Conservation (phyloP, 2,888 invertebrate genomes). For the Coleophora deauratella region DNA sequence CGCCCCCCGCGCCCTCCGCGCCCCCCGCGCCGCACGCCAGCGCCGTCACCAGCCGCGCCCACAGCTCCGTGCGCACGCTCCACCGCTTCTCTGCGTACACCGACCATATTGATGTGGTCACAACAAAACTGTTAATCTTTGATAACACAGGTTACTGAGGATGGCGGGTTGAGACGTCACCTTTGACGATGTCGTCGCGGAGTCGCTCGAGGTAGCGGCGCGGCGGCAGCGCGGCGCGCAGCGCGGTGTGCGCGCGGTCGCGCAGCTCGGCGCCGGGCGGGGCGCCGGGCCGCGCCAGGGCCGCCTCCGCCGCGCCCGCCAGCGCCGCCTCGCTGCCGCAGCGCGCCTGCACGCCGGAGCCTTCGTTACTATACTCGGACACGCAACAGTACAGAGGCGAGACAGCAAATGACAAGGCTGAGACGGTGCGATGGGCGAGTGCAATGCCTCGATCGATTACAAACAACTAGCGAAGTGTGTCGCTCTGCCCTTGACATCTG, state of each 20-base stretch:
- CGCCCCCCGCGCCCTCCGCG: slow-evolving; percentile 16
- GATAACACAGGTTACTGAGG: too few species aligned
- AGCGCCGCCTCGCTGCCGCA: slow-evolving; percentile 20
- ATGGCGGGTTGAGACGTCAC: too few species aligned
- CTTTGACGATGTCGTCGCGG: too few species aligned
- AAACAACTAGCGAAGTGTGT: too few species aligned
- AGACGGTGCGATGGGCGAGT: too few species aligned
- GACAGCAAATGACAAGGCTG: too few species aligned
- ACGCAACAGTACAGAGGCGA: too few species aligned
- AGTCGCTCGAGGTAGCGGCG: slow-evolving; percentile 1
- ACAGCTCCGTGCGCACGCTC: slow-evolving; percentile 25
- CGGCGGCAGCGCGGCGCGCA: slow-evolving; percentile 4
- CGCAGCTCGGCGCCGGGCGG: slow-evolving; percentile 6
- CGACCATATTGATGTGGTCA: too few species aligned
- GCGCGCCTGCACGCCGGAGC: slow-evolving; percentile 29
- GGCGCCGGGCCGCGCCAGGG: slow-evolving; percentile 16
- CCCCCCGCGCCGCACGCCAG: slow-evolving; percentile 17
- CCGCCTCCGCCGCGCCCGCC: slow-evolving; percentile 21
- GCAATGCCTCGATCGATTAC: too few species aligned
- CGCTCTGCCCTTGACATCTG: too few species aligned
- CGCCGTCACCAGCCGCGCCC: slow-evolving; percentile 32
- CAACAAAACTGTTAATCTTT: too few species aligned
- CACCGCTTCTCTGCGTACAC: slow-evolving; percentile 14
- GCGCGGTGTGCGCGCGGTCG: slow-evolving; percentile 6
- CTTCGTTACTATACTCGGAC: too few species aligned